phyloP scores from a whole-genome alignment of 2,797 vertebrate species.

The Botia almorhae region DNA sequence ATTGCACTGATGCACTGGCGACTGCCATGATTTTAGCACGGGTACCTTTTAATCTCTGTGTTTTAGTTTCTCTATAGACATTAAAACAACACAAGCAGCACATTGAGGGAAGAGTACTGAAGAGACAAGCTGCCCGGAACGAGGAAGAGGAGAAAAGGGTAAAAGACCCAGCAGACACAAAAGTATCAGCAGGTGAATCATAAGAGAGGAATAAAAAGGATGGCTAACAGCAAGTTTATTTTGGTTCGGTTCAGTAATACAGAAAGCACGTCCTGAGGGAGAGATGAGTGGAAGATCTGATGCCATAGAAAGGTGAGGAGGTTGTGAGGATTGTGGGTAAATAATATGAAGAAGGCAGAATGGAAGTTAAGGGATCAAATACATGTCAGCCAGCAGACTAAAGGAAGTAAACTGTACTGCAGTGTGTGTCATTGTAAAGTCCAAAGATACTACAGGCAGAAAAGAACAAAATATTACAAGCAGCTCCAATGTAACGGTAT shows the following conservation, averaged over 20 bases:
- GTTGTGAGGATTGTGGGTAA: constrained; percentile 39
- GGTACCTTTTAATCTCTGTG: no score
- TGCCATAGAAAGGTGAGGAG: not conserved
- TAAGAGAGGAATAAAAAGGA: constrained; percentile 69
- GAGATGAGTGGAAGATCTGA: constrained; percentile 65
- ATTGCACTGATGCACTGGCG: no score
- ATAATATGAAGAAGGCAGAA: constrained; percentile 53
- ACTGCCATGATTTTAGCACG: no score
- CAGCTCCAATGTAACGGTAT: constrained; percentile 66
- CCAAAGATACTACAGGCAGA: constrained; percentile 55
- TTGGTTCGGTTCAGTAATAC: constrained; percentile 85
- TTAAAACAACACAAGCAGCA: no score
- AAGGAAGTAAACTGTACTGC: no score
- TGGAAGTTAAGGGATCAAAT: constrained; percentile 15
- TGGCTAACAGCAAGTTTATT: constrained; percentile 86
- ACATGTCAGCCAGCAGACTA: no score
- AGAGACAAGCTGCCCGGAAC: no score
- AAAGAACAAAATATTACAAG: constrained; percentile 48
- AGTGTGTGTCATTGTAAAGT: no score
- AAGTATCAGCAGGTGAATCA: not conserved
- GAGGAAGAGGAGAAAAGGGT: no score
- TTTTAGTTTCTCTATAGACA: no score
- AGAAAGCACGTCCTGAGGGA: constrained; percentile 82
- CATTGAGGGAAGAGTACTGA: not conserved
- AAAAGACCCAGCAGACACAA: not conserved